phyloP scores from a whole-genome alignment of 2,797 vertebrate species.

The Cyclopterus lumpus region DNA sequence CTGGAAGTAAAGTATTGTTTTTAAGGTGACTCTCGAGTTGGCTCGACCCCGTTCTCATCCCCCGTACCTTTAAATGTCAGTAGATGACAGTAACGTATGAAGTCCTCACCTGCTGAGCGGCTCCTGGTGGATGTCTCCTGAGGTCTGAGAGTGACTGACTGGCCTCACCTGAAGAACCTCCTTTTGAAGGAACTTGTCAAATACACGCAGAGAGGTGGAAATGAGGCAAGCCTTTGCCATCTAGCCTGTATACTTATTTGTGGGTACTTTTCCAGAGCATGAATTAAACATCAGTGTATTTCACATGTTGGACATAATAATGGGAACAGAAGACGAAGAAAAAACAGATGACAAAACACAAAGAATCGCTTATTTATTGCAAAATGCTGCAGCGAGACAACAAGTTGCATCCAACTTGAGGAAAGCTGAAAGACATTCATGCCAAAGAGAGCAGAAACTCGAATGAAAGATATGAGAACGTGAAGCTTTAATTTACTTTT shows the following conservation, averaged over 20 bases:
- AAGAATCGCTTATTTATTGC: background rate
- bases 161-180: background rate
- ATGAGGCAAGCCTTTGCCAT: background rate
- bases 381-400: background rate
- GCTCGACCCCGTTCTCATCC: no score
- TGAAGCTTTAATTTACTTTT: background rate
- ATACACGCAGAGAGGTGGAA: background rate
- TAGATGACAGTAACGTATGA: background rate
- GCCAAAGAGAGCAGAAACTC: background rate
- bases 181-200: background rate
- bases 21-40: no score
- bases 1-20: no score
- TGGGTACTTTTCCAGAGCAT: background rate
- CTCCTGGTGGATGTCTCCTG: background rate
- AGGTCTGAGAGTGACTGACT: background rate
- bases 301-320: background rate
- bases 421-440: background rate
- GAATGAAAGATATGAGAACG: no score
- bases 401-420: background rate
- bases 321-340: background rate
- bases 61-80: background rate
- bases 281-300: no score
- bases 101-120: conserved; percentile 2
- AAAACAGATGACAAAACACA: background rate
- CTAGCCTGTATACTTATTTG: background rate